Conservation (phyloP, 2,888 invertebrate species). For the Linnaemya vulpina region DNA sequence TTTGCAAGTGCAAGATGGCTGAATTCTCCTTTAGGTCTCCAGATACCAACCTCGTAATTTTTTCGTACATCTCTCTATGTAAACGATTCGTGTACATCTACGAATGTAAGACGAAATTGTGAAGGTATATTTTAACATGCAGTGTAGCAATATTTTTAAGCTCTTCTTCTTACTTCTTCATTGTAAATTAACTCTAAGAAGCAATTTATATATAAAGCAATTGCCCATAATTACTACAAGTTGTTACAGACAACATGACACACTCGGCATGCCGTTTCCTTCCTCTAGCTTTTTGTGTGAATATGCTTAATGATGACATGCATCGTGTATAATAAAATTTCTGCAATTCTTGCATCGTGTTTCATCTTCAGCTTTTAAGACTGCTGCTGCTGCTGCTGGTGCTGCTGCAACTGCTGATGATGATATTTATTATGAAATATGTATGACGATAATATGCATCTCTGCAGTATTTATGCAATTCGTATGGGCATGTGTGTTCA, state of each 20-base stretch:
- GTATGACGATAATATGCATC: constrained; percentile 7
- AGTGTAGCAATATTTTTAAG: neutral
- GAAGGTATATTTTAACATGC: neutral
- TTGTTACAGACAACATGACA: constrained; percentile 46
- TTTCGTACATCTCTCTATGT: too few relatives aligned
- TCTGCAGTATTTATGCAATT: constrained; percentile 45
- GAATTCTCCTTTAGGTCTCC: too few relatives aligned
- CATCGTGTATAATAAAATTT: constrained; percentile 41
- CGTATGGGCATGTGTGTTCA: constrained; percentile 26
- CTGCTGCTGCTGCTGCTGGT: constrained; percentile 8
- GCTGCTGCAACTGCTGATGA: neutral
- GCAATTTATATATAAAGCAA: constrained; percentile 35
- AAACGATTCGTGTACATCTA: too few relatives aligned
- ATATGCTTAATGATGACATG: neutral
- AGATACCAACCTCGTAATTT: too few relatives aligned
- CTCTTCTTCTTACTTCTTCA: neutral
- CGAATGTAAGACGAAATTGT: too few relatives aligned
- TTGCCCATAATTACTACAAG: constrained; percentile 39
- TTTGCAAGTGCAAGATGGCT: too few relatives aligned
- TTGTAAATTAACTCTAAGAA: constrained; percentile 1
- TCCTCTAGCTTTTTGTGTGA: constrained; percentile 24
- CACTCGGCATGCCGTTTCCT: constrained; percentile 39
- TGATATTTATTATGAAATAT: constrained; percentile 46
- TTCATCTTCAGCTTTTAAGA: constrained; percentile 14
- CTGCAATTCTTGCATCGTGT: constrained; percentile 24